Base-by-base conservation (phyloP, 2,113 vertebrate genomes). In the Corydoras sp. region DNA sequence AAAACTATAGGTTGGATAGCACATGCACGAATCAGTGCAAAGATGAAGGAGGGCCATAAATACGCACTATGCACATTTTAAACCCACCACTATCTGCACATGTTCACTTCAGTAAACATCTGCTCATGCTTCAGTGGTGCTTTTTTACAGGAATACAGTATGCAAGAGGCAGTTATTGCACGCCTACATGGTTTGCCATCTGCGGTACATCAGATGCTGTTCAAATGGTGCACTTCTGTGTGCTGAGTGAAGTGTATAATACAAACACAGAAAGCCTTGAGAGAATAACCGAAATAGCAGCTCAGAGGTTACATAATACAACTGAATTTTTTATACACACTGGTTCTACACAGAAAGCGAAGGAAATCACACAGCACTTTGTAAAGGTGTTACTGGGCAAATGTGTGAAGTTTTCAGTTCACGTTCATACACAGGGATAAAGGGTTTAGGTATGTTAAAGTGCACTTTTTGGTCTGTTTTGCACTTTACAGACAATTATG, bases 1-100 rank as follows among this genome's bases (percentile, higher is more conserved):
- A 54, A 75, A 68, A 63, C 58, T 50, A 13, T 54, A 14, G 18
- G 5, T 65, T 49, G 53, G 59, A 71, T 18, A 69, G 48, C 51
- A 48, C 74, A 43, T 58, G 51, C 9, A 10, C 18, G 18, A 18
- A 14, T 69, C 58, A 60, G 63, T 32, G 35, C 11, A 50, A 18
- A 29, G 48, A 59, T 61, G 68, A 53, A 35, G 6, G 18, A 24
- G 18, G 18, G 35, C 10, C 66, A 18, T 50, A 24, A 50, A 58
- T 60, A 63, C 24, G 49, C 49, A 69, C 0, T 13, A 15, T 56
- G 2, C 54, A 56, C 51, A 14, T 53, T 10, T 9, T 10, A 53
- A 14, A 13, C 24, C 2, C 9, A 9, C 29, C 58, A n/a, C 48
- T 14, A 0, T 13, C 10, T 14, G 49, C 13, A 12, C 54, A 7